Evolutionary conservation across 1,140 invertebrate genomes (phyloP), one percentile per base, ranked within the genome.

Genomic region (Bombus superbus): DNA sequence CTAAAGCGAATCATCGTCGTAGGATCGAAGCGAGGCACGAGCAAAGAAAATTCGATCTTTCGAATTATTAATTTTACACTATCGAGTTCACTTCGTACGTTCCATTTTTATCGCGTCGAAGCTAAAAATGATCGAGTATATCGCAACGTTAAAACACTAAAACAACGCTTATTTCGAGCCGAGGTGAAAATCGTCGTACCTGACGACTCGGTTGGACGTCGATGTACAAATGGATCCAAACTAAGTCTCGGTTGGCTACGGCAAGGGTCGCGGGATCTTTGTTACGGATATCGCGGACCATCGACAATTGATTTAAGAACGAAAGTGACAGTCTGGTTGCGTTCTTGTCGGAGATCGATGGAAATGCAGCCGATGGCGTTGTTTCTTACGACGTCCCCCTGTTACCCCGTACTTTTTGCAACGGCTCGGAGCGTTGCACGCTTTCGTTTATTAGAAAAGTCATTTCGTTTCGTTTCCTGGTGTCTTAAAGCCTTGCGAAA

Each of bases 21-120:
- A 8, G 3, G 1, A 2, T 53, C 1, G 1, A 53, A 53, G 18
- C 18, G 0, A 22, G 0, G 18, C 6, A 2, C 0, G 2, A 22
- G 47, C 47, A 6, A 53, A 53, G 47, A 22, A 22, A 53, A 53
- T 5, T 8, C 5, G 47, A 53, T 53, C 18, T 22, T 2, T 53
- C 47, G 18, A 53, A 8, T 53, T 22, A 15, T 53, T 53, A 53
- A 53, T 22, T 53, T 53, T 8, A 53, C 47, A 53, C 47, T 22
- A 22, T 53, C 6, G 47, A 53, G 22, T 53, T 53, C 47, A 53
- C 47, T 53, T 53, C 18, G 3, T 2, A 53, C 6, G 2, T 0
- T 18, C 18, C 18, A 8, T 53, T 53, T 6, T 53, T 22, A 0
- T 22, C 47, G 47, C 18, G 47, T 53, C 22, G 0, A 38, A 68